Evolutionary conservation across 2,113 vertebrate genomes (phyloP).

Genomic region (Bungarus multicinctus): DNA sequence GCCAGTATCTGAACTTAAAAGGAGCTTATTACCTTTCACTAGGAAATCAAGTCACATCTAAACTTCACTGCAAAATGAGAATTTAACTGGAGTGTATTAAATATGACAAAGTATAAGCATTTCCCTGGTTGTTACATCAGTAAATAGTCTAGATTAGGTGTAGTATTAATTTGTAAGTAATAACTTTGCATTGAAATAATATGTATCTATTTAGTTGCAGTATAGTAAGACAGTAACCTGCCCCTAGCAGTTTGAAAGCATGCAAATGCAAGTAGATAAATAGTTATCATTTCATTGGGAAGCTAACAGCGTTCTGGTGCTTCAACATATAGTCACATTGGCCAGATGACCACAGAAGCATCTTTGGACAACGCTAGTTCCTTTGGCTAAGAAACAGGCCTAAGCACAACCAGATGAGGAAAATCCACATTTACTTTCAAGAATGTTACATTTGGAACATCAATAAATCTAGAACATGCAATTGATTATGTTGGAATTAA

Average conservation of each 20-base stretch:
- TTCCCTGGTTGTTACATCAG: background rate
- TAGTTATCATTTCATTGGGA: background rate
- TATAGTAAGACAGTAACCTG: background rate
- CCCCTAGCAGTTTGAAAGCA: background rate
- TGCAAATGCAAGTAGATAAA: background rate
- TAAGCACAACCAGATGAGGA: background rate
- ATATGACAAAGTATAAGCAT: background rate
- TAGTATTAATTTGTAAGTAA: background rate
- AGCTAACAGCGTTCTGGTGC: background rate
- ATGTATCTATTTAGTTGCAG: background rate
- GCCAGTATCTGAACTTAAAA: background rate
- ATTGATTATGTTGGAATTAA: background rate
- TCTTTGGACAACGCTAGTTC: background rate
- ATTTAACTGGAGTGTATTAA: background rate
- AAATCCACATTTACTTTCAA: background rate
- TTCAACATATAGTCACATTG: background rate
- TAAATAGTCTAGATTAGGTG: background rate
- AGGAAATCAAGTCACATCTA: background rate
- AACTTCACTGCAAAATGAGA: background rate
- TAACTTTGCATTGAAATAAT: background rate
- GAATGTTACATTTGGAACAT: background rate
- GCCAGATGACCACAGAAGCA: background rate
- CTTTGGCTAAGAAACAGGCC: background rate
- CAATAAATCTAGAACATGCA: background rate
- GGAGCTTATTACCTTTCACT: background rate